These are phyloP conservation scores for Alentia gelatinosa DNA, from an alignment of 2,888 invertebrate genomes.

Conservation along the genomic window DNA sequence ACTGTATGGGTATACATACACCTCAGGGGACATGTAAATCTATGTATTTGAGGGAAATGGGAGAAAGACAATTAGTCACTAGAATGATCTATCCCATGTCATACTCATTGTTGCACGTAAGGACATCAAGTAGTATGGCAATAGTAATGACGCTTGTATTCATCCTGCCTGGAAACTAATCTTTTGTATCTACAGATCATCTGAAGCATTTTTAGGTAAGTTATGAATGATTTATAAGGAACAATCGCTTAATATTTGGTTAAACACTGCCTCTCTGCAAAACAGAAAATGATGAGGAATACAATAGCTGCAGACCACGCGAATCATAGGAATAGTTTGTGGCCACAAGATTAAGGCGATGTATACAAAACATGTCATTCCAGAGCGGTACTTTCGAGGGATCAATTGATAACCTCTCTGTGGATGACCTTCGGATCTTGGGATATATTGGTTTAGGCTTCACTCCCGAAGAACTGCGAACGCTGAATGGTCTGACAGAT, in stretches of 20 bases:
- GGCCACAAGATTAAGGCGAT: no score
- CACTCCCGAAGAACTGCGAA: background rate
- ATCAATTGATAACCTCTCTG: background rate
- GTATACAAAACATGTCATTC: no score
- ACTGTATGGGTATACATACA: background rate
- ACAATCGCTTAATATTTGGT: background rate
- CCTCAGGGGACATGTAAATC: background rate
- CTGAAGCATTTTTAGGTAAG: no score
- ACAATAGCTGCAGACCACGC: no score
- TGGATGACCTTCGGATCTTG: background rate
- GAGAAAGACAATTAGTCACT: background rate
- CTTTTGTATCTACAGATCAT: background rate
- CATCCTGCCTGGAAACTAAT: background rate
- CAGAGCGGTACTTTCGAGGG: background rate
- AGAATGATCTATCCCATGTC: background rate
- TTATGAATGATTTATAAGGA: no score
- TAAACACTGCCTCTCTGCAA: background rate
- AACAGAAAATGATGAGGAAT: no score
- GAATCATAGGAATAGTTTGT: no score
- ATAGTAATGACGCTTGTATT: background rate
- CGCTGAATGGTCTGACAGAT: background rate
- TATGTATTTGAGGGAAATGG: background rate
- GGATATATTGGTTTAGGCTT: background rate
- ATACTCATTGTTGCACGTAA: background rate
- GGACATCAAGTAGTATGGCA: background rate